phyloP scores from a whole-genome alignment of 1,140 invertebrate species.

The Sitophilus oryzae region DNA sequence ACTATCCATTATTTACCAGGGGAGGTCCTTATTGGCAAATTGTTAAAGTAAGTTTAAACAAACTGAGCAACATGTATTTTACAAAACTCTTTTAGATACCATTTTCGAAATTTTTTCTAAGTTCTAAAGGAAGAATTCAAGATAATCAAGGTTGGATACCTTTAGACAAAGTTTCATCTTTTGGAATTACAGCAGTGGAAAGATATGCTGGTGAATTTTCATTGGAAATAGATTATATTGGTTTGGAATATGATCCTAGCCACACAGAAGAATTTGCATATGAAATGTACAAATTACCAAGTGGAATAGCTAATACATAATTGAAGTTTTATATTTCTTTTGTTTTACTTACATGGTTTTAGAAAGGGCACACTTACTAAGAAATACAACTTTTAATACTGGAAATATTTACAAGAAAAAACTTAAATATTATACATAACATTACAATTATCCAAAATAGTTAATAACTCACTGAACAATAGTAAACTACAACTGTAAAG shows the following conservation, averaged over 20 bases:
- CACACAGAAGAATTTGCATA: constrained; percentile 82
- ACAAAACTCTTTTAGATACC: constrained; percentile 66
- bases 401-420: neutral
- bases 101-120: constrained; percentile 88
- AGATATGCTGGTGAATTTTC: constrained; percentile 75
- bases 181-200: constrained; percentile 79
- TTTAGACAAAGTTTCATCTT: constrained; percentile 55
- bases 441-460: neutral
- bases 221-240: constrained; percentile 93
- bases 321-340: no score
- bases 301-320: constrained; percentile 54
- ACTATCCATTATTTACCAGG: constrained; percentile 79
- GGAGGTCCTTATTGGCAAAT: constrained; percentile 97
- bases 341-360: no score
- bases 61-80: neutral
- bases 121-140: constrained; percentile 79
- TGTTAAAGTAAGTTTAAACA: constrained; percentile 56
- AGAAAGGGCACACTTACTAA: neutral
- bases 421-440: neutral
- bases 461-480: neutral
- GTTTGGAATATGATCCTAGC: constrained; percentile 67
- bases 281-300: constrained; percentile 74
- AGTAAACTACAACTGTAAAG: neutral
- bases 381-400: neutral
- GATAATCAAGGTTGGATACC: constrained; percentile 66